Base-by-base conservation (phyloP, 2,797 vertebrate species). In the Taeniopygia guttata region DNA sequence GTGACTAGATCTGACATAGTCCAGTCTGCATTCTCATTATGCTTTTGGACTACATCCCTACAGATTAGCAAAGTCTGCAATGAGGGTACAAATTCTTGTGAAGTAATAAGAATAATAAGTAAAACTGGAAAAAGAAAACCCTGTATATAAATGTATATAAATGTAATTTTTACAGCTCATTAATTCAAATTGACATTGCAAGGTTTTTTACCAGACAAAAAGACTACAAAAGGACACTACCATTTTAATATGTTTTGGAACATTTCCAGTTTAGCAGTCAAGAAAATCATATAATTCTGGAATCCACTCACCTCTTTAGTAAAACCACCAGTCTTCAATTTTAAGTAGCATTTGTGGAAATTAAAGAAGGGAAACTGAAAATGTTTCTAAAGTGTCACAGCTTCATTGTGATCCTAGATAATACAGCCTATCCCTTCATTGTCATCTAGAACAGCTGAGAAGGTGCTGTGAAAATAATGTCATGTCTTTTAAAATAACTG, bases 351-450 rank as follows among this genome's bases (percentile, higher is more conserved):
- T 92, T 90, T 91, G 58, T 87, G 92, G 95, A 98, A 98, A 98
- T 98, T 97, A 97, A 93, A 97, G 84, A 96, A 97, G 92, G 95
- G 97, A 97, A 98, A 97, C 96, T 97, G 97, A 95, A 98, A 98
- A 97, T 98, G 97, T 97, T 98, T 98, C 97, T 97, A 97, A 98
- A 98, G 98, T 98, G 98, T 98, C 98, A 98, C 97, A 97, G 98
- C 95, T 96, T 97, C 96, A 97, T 97, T 95, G 93, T 97, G 96
- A 95, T 97, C 96, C 90, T 94, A 91, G 96, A 94, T 98, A 98
- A 98, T 98, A 97, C 97, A 97, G 98, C 98, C 64, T 98, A 98
- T 98, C 97, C 97, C 97, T 98, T 98, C 98, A 98, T 98, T 98
- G 98, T 98, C 97, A 96, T 95, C 40, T 84, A 96, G 95, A 98